phyloP scores from a whole-genome alignment of 2,113 vertebrate genomes.

The Typhlomys cinereus region DNA sequence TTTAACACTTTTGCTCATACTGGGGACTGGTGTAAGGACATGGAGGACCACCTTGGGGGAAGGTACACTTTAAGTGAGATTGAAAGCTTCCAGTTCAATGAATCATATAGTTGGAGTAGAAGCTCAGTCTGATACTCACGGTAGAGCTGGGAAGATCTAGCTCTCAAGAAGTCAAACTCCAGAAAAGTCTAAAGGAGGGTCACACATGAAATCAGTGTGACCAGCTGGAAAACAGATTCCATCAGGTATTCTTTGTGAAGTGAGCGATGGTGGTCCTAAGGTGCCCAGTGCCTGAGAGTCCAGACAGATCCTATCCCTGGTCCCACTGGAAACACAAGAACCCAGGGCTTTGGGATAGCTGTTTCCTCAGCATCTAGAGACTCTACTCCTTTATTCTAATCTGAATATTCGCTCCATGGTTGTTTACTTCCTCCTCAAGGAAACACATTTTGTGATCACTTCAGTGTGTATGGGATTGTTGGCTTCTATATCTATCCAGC shows the following conservation, averaged over 20 bases:
- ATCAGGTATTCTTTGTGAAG: not conserved
- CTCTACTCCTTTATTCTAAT: not conserved
- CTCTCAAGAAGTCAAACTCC: not conserved
- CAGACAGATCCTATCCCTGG: not conserved
- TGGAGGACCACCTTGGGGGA: not conserved
- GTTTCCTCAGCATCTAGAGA: not conserved
- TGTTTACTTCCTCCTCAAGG: not conserved
- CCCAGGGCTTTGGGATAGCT: not conserved
- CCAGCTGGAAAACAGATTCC: too few species aligned
- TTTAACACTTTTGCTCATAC: not conserved
- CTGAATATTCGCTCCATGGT: not conserved
- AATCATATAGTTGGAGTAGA: not conserved
- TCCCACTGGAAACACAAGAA: not conserved
- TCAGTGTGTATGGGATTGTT: not conserved
- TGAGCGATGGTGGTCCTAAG: not conserved
- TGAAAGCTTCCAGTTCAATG: constrained; percentile 7
- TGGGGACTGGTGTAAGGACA: not conserved
- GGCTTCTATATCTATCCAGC: not conserved
- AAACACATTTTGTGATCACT: not conserved
- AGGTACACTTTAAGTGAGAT: not conserved
- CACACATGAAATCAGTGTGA: too few species aligned
- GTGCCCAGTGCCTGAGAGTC: not conserved
- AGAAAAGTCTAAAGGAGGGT: not conserved
- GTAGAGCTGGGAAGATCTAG: not conserved
- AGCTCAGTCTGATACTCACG: not conserved